A percentile compares a stretch with the other conserved stretches of the same genome.
Evolutionary conservation across 2,113 vertebrate species (phyloP).

Genomic region (Pristiophorus japonicus): DNA sequence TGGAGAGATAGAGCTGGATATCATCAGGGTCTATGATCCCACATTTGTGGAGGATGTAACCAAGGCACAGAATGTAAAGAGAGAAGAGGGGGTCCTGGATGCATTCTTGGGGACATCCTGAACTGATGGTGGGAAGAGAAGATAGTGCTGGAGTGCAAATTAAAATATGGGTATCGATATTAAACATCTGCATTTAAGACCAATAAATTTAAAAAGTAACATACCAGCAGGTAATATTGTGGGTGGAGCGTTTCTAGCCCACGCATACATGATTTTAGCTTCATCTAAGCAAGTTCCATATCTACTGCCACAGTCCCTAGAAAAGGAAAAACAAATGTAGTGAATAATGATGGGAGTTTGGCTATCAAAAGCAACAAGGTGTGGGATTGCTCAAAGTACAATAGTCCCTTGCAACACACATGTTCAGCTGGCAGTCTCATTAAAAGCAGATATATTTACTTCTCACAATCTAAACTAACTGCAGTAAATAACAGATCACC

Average conservation of each 20-base stretch:
- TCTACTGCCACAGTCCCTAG: slow-evolving; percentile 82
- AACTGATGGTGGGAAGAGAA: background rate
- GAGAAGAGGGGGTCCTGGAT: background rate
- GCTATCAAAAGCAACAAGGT: background rate
- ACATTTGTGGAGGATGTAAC: background rate
- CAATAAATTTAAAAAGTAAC: background rate
- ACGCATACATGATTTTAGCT: slow-evolving; percentile 87
- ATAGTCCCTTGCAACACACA: background rate
- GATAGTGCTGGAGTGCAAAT: background rate
- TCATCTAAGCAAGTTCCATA: slow-evolving; percentile 76
- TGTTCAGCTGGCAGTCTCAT: background rate
- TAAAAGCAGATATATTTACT: background rate
- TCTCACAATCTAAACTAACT: background rate
- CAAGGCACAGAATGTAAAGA: background rate
- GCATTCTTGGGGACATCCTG: background rate
- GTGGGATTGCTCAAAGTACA: background rate
- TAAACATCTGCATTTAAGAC: background rate
- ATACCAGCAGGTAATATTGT: slow-evolving; percentile 48
- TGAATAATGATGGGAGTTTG: background rate
- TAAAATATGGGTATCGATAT: background rate
- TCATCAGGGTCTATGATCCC: background rate
- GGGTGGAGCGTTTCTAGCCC: slow-evolving; percentile 88
- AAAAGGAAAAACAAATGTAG: slow-evolving; percentile 36
- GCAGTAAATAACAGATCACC: background rate
- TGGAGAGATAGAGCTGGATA: background rate